phyloP scores from a whole-genome alignment of 2,113 vertebrate species.

The Glaucomys volans region DNA sequence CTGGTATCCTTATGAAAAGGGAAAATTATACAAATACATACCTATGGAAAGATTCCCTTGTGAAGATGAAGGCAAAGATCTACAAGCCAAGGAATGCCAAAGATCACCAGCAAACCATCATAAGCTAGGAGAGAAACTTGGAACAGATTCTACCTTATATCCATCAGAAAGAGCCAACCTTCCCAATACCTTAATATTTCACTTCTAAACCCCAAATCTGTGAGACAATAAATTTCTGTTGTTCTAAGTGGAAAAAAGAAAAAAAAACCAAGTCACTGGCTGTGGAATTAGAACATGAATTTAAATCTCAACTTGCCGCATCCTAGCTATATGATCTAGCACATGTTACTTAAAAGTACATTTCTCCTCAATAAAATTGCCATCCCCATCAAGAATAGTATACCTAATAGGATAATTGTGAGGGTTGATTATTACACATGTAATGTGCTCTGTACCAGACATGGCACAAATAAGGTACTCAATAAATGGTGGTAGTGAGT shows the following conservation, averaged over 20 bases:
- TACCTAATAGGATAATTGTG: background rate
- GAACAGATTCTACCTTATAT: background rate
- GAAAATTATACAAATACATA: background rate
- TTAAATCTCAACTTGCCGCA: conserved; percentile 10
- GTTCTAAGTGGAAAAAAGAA: background rate
- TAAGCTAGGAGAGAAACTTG: background rate
- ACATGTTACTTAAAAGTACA: background rate
- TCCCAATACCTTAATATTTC: background rate
- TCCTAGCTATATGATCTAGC: background rate
- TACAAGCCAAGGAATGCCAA: background rate
- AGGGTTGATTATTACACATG: background rate
- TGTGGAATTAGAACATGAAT: conserved; percentile 52
- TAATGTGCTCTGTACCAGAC: background rate
- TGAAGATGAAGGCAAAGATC: background rate
- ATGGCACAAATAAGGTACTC: background rate
- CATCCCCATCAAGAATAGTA: background rate
- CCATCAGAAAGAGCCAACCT: background rate
- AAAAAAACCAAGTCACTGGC: background rate
- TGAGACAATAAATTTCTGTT: background rate
- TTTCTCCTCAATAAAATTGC: conserved; percentile 39
- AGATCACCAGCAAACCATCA: background rate
- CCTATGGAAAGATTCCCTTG: background rate
- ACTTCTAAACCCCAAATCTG: background rate
- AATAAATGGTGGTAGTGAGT: background rate
- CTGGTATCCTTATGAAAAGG: background rate